Evolutionary conservation across 30 jellyfish, hydroid and myxozoan species (phyloP).

Genomic region (Cassiopea andromeda): DNA sequence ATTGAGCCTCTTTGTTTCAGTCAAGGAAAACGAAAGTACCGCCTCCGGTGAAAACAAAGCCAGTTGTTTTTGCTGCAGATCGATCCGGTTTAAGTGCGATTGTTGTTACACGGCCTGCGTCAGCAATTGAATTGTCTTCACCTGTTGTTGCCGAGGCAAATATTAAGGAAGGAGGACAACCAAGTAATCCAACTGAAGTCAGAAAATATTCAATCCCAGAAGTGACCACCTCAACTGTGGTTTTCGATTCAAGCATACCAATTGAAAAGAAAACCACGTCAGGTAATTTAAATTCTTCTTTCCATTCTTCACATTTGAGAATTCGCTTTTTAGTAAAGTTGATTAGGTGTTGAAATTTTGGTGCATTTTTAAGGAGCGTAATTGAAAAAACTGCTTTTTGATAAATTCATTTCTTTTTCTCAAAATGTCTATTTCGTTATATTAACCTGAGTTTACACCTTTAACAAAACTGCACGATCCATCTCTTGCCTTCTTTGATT

Average conservation of each 20-base stretch:
- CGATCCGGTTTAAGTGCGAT: slow-evolving; percentile 22
- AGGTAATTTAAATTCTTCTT: slow-evolving; percentile 45
- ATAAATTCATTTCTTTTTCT: too few species aligned
- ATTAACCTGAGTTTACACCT: background rate
- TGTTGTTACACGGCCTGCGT: slow-evolving; percentile 24
- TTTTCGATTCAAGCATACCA: slow-evolving; percentile 24
- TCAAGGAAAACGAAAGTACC: slow-evolving; percentile 65
- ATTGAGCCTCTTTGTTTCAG: background rate
- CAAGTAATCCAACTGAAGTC: slow-evolving; percentile 8
- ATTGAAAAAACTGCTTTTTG: too few species aligned
- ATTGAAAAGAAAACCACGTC: slow-evolving; percentile 6
- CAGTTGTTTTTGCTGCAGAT: slow-evolving; percentile 61
- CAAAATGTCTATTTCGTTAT: too few species aligned
- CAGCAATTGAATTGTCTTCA: slow-evolving; percentile 4
- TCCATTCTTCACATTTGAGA: too few species aligned
- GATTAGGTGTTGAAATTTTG: too few species aligned
- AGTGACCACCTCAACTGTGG: slow-evolving; percentile 44
- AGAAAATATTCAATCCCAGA: slow-evolving; percentile 53
- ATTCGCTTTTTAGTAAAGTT: too few species aligned
- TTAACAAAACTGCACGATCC: slow-evolving; percentile 21
- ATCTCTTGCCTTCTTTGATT: slow-evolving; percentile 53
- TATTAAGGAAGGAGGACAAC: too few species aligned
- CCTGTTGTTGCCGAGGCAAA: background rate
- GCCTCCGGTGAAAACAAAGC: slow-evolving; percentile 71
- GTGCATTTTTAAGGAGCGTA: too few species aligned